Percentiles rank a stretch among this genome's conserved stretches.
These are phyloP conservation scores for Drosophila rubida DNA, from an alignment of 2,888 invertebrate species.

Conservation along the genomic window DNA sequence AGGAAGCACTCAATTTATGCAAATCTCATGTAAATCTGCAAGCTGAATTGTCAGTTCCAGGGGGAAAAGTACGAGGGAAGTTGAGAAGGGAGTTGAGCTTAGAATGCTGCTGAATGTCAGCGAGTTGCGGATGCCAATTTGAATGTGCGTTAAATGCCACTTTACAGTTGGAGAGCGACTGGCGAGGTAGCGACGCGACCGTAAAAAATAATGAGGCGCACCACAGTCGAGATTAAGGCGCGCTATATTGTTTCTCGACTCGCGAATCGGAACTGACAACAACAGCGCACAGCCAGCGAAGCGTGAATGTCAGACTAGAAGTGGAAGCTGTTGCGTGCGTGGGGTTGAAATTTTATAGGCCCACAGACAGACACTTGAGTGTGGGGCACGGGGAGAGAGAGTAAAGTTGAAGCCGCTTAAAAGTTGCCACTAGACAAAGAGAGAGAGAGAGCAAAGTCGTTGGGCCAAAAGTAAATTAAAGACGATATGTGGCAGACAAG, in stretches of 20 bases:
- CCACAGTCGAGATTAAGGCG: constrained; percentile 12
- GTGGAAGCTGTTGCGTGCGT: not conserved
- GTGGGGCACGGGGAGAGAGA: not conserved
- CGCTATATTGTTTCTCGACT: too few relatives aligned
- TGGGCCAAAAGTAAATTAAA: constrained; percentile 3
- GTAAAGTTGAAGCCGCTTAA: constrained; percentile 27
- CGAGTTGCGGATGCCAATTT: constrained; percentile 46
- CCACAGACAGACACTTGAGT: too few relatives aligned
- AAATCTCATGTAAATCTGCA: constrained; percentile 83
- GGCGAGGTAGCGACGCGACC: constrained; percentile 64
- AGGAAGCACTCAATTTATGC: constrained; percentile 83
- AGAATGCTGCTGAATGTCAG: constrained; percentile 51
- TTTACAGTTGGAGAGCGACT: constrained; percentile 64
- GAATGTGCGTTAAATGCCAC: constrained; percentile 71
- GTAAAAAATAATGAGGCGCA: constrained; percentile 75
- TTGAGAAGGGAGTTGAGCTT: constrained; percentile 50
- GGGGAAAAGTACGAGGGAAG: not conserved
- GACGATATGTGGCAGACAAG: constrained; percentile 11
- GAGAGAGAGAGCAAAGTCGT: constrained; percentile 4
- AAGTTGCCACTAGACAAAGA: not conserved
- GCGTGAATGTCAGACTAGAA: constrained; percentile 18
- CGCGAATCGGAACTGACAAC: constrained; percentile 18
- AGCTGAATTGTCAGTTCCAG: constrained; percentile 50
- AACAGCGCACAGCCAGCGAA: too few relatives aligned
- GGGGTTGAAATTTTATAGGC: not conserved